Evolutionary conservation across 1,140 invertebrate genomes (phyloP), one percentile per base, ranked within the genome.

Genomic region (Ruditapes philippinarum): DNA sequence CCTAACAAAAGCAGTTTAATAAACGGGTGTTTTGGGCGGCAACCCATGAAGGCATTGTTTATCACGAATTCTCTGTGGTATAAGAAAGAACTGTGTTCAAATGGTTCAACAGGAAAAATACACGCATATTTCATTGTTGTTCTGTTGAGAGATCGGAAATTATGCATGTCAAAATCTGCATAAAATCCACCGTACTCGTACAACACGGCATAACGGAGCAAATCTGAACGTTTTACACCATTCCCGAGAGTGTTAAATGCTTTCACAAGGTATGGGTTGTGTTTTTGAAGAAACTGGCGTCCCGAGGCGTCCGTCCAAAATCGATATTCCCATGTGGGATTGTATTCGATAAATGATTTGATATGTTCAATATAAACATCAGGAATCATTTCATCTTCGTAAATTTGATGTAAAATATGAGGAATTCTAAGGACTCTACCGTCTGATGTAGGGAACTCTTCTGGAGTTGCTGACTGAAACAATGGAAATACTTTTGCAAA

Each of bases 361-460:
- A 91, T 74, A 89, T 92, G 92, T n/a, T 65, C 45, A 17, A 42
- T 74, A 89, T 92, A 92, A n/a, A 57, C 80, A 14, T 42, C 45
- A 12, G 94, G 94, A 28, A 95, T 79, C 7, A 82, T 22, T 19
- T 70, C 78, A 17, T 81, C 81, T 62, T 91, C 91, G 92, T 93
- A 95, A 9, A 92, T 93, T 83, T 95, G 94, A 68, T 95, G 94
- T 82, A 95, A 93, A 9, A 94, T 93, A 65, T 91, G 91, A n/a
- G 93, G 93, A 33, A 95, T 92, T 80, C 82, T 65, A 3, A 68
- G 42, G 5, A 54, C 7, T n/a, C 14, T n/a, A 1, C 12, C 40
- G 12, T 90, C 90, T 5, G 25, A 49, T 2, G 49, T 65, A 2
- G 92, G 91, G 73, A 92, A 90, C 9, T 84, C 80, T 73, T 87